A percentile compares a stretch with the other conserved stretches of the same genome.
Conservation (phyloP, 2,797 vertebrate species). For the Novumbra hubbsi region DNA sequence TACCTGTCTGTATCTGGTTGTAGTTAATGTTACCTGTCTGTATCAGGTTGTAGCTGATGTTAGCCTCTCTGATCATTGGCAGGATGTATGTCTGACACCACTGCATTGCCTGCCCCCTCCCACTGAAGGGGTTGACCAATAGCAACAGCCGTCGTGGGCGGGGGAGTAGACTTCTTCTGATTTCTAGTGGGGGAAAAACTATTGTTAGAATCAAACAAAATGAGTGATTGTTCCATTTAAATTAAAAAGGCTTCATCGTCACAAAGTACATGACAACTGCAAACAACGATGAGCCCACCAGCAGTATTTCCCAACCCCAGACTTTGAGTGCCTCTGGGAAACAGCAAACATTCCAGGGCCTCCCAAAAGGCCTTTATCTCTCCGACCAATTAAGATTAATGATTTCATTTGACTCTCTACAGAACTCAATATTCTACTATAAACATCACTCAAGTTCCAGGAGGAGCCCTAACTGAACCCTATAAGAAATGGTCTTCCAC, state of each 20-base stretch:
- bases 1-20: constrained; percentile 13
- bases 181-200: constrained; percentile 69
- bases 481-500: neutral
- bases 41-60: constrained; percentile 92
- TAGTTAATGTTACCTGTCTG: constrained; percentile 75
- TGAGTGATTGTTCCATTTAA: constrained; percentile 5
- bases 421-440: neutral
- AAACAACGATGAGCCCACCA: neutral
- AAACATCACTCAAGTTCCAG: constrained; percentile 2
- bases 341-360: constrained; percentile 35
- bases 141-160: constrained; percentile 84
- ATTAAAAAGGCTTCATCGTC: neutral
- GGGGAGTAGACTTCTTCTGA: constrained; percentile 81
- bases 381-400: constrained; percentile 11
- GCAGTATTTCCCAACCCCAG: constrained; percentile 25
- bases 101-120: constrained; percentile 85
- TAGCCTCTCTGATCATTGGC: constrained; percentile 90
- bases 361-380: constrained; percentile 21
- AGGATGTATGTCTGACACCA: constrained; percentile 89
- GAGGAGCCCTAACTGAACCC: neutral
- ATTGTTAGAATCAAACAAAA: neutral
- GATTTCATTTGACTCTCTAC: neutral
- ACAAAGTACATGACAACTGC: neutral
- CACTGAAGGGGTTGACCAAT: constrained; percentile 89
- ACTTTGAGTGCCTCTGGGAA: constrained; percentile 35